Evolutionary conservation across 2,797 vertebrate genomes (phyloP), one percentile per base, ranked within the genome.

Genomic region (Chloroceryle amazona): DNA sequence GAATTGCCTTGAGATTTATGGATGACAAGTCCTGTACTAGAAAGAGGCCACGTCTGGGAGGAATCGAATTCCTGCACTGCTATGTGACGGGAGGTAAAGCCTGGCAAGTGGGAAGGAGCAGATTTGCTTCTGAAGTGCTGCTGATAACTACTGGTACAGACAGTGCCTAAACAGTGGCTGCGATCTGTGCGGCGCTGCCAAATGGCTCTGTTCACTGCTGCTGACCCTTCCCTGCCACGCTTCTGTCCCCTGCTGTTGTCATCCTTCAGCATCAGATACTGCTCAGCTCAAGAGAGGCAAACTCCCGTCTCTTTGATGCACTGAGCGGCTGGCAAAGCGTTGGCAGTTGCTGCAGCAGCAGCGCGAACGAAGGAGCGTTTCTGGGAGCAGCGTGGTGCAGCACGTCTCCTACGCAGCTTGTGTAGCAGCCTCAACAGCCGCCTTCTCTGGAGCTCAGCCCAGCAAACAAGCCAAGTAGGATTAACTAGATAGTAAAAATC

Each of bases 51-150:
- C 3, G 6, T 5, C 62, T 14, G 55, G 11, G 15, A 70, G 29
- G 29, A 42, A 19, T 3, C 0, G 0, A 21, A 31, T 25, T 20
- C 28, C 1, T 0, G 3, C 1, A 3, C 47, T 67, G 52, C 26
- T 75, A 76, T 2, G 0, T 6, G 39, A 4, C 0, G 11, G 57
- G 11, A 37, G 13, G 42, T 44, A 35, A 47, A 31, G 49, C 41
- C 3, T 1, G 9, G 80, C 4, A 6, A 39, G 66, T 5, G 25
- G 3, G 51, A 90, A 23, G 0, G 19, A 49, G 76, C 44, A 22
- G n/a, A 23, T 54, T 10, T 26, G 58, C 41, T 37, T 89, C 70
- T n/a, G 2, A 65, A 65, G 37, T 3, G 19, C 23, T 41, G 21
- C 76, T 17, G 18, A 16, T 31, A 41, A 65, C 31, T 1, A 3